Evolutionary conservation across 2,888 invertebrate species (phyloP).

Genomic region (Bellardia pandia): DNA sequence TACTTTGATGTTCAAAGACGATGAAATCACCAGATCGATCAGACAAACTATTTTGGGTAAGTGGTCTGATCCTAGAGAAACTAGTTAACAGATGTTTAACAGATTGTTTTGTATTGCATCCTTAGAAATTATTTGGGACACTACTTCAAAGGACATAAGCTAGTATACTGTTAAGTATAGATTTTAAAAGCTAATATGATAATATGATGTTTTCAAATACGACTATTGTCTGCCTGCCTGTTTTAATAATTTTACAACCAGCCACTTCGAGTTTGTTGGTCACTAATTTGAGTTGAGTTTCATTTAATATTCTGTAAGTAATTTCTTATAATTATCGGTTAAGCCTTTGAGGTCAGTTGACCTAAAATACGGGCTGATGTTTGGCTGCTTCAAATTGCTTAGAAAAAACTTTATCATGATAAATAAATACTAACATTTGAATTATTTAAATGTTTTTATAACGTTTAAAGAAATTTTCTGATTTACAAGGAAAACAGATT

Average conservation of each 20-base stretch:
- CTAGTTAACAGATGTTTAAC: too few relatives aligned
- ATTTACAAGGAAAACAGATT: background rate
- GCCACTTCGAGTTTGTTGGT: background rate
- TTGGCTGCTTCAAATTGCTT: background rate
- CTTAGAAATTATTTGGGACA: too few relatives aligned
- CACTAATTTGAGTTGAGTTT: background rate
- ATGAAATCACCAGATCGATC: too few relatives aligned
- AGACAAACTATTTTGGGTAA: too few relatives aligned
- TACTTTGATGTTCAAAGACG: too few relatives aligned
- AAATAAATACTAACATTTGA: background rate
- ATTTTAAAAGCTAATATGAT: too few relatives aligned
- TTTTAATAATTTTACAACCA: background rate
- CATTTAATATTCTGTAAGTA: background rate
- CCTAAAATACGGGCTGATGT: background rate
- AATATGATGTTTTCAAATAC: too few relatives aligned
- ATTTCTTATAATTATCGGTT: conserved; percentile 16
- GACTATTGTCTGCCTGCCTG: too few relatives aligned
- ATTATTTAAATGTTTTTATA: background rate
- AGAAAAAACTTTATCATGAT: background rate
- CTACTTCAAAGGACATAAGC: too few relatives aligned
- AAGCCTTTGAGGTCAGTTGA: conserved; percentile 4
- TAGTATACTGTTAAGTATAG: too few relatives aligned
- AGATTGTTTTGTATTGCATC: too few relatives aligned
- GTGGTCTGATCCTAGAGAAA: too few relatives aligned
- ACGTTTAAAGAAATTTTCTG: background rate